Evolutionary conservation across 2,888 invertebrate species (phyloP).

Genomic region (Dicyrtoma fusca): DNA sequence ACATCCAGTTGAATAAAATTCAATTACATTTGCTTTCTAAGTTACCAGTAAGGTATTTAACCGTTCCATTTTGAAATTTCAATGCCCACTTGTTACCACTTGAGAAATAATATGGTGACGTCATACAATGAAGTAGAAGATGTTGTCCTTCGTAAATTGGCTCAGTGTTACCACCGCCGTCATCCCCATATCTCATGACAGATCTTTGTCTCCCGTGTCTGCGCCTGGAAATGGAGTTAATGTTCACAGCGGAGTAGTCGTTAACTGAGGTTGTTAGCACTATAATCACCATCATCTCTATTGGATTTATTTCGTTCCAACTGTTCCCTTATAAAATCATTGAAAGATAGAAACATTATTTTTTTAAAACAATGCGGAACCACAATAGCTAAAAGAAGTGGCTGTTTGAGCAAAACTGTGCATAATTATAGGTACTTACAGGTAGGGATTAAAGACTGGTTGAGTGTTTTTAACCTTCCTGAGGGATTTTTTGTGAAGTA

Average conservation of each 20-base stretch:
- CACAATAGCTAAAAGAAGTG: too few species aligned
- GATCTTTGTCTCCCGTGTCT: neutral
- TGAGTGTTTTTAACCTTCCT: too few species aligned
- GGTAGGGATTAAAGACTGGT: too few species aligned
- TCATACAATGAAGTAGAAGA: slow-evolving; percentile 32
- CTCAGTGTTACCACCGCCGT: neutral
- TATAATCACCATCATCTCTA: slow-evolving; percentile 43
- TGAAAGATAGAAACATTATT: too few species aligned
- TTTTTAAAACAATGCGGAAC: too few species aligned
- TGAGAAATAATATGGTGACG: slow-evolving; percentile 48
- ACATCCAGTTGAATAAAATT: too few species aligned
- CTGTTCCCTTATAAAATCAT: slow-evolving; percentile 45
- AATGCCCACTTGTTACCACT: slow-evolving; percentile 48
- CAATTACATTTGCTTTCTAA: neutral
- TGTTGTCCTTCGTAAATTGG: slow-evolving; percentile 38
- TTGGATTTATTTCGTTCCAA: slow-evolving; percentile 51
- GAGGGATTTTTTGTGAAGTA: too few species aligned
- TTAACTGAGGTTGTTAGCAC: too few species aligned
- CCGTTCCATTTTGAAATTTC: slow-evolving; percentile 45
- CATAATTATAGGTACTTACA: too few species aligned
- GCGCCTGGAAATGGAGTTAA: neutral
- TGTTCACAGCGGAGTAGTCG: too few species aligned
- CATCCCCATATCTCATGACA: neutral
- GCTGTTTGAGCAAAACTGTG: too few species aligned
- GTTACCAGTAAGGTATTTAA: slow-evolving; percentile 19